These are phyloP conservation scores for Hermaeophaga mercurialis DNA, from an alignment of 2,888 invertebrate species.

Conservation along the genomic window DNA sequence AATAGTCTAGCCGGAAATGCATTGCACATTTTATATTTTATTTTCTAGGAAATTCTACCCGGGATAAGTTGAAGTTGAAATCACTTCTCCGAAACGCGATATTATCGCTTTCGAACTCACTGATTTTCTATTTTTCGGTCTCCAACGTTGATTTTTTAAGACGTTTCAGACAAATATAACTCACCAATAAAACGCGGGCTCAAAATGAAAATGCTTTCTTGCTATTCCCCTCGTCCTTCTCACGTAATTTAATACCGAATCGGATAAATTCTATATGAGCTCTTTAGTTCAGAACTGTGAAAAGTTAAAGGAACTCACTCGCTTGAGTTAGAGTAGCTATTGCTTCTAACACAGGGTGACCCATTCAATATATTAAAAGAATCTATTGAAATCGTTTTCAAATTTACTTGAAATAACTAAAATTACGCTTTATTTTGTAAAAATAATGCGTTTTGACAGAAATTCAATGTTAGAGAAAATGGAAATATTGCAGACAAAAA, in stretches of 20 bases:
- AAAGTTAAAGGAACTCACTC: conserved; percentile 29
- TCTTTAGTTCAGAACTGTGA: conserved; percentile 24
- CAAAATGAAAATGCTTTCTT: conserved; percentile 2
- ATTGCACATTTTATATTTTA: no score
- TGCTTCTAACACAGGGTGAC: neutral
- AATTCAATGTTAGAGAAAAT: no score
- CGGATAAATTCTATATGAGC: conserved; percentile 29
- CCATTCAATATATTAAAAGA: no score
- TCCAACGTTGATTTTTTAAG: conserved; percentile 7
- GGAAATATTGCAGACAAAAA: no score
- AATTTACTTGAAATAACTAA: no score
- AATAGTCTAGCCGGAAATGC: no score
- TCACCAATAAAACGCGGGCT: conserved; percentile 1
- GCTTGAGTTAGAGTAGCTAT: conserved; percentile 5
- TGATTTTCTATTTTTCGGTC: conserved; percentile 10
- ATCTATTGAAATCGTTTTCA: no score
- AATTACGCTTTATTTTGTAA: no score
- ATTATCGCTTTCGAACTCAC: conserved; percentile 3
- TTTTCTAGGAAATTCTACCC: neutral
- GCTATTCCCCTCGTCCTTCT: neutral
- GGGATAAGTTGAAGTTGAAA: neutral
- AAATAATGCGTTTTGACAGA: no score
- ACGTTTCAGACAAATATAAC: conserved; percentile 6
- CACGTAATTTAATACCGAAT: conserved; percentile 24
- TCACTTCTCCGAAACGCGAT: conserved; percentile 4